Percentiles rank a stretch among this genome's conserved stretches.
Evolutionary conservation across 2,888 invertebrate species (phyloP).

Genomic region (Troides oblongomaculatus): DNA sequence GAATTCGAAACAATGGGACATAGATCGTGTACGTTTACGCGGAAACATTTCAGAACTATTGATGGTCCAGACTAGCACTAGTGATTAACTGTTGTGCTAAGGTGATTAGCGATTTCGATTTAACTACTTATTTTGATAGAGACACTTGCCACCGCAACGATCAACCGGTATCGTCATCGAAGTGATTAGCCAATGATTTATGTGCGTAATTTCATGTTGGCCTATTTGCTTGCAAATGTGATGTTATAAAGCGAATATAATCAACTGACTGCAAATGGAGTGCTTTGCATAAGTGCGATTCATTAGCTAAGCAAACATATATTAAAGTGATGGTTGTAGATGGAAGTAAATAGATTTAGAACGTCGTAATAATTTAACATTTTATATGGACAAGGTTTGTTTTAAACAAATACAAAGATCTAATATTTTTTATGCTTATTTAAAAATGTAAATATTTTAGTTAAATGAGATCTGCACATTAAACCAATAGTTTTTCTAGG

Average conservation of each 20-base stretch:
- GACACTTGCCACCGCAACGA: slow-evolving; percentile 57
- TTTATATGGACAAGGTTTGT: neutral
- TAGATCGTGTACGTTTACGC: slow-evolving; percentile 65
- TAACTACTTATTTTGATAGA: slow-evolving; percentile 53
- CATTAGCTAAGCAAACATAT: slow-evolving; percentile 12
- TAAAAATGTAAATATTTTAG: too few species aligned
- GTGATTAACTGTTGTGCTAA: slow-evolving; percentile 42
- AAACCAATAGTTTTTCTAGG: too few species aligned
- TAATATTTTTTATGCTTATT: neutral
- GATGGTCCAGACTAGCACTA: slow-evolving; percentile 46
- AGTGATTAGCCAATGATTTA: slow-evolving; percentile 54
- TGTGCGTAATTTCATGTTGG: slow-evolving; percentile 42
- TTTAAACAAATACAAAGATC: neutral
- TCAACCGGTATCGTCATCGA: slow-evolving; percentile 49
- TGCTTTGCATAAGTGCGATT: slow-evolving; percentile 15
- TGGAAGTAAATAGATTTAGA: slow-evolving; percentile 4
- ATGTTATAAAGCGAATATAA: slow-evolving; percentile 25
- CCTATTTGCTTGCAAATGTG: slow-evolving; percentile 37
- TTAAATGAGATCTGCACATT: too few species aligned
- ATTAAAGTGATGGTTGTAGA: slow-evolving; percentile 9
- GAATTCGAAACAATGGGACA: slow-evolving; percentile 69
- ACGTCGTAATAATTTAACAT: neutral
- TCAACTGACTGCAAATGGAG: slow-evolving; percentile 16
- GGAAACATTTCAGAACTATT: slow-evolving; percentile 64
- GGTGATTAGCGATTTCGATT: slow-evolving; percentile 48